Percentiles rank a stretch among this genome's conserved stretches.
phyloP scores from a whole-genome alignment of 2,888 invertebrate genomes.

The Cerastoderma edule region DNA sequence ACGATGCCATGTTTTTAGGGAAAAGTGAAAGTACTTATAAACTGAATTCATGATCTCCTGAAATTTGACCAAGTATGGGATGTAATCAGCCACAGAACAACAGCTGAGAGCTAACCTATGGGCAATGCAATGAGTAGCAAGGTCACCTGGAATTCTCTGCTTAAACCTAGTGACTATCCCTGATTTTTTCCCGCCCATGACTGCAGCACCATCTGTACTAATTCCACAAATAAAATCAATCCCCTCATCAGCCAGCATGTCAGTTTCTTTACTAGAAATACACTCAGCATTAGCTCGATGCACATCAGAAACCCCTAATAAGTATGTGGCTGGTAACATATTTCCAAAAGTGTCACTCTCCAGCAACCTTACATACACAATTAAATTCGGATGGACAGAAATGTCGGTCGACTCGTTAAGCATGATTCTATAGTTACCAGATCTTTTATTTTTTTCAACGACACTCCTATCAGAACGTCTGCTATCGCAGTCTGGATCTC shows the following conservation, averaged over 20 bases:
- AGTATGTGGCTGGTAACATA: neutral
- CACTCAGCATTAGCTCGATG: neutral
- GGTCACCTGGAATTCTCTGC: neutral
- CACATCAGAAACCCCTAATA: neutral
- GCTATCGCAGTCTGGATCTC: neutral
- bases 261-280: neutral
- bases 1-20: conserved; percentile 30
- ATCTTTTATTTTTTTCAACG: neutral
- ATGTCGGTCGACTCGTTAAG: neutral
- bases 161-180: no score
- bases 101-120: neutral
- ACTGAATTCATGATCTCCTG: neutral
- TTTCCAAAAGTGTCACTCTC: neutral
- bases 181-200: no score
- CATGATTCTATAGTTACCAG: neutral
- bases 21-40: conserved; percentile 9
- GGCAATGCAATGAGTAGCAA: neutral
- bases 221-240: neutral
- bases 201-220: neutral
- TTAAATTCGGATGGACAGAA: neutral
- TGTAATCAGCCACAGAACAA: neutral
- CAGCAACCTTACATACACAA: neutral
- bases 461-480: neutral
- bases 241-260: neutral
- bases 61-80: neutral